Evolutionary conservation across 37 sponge, comb jelly and placozoan species (phyloP).

Genomic region (Dysidea cf. avara): DNA sequence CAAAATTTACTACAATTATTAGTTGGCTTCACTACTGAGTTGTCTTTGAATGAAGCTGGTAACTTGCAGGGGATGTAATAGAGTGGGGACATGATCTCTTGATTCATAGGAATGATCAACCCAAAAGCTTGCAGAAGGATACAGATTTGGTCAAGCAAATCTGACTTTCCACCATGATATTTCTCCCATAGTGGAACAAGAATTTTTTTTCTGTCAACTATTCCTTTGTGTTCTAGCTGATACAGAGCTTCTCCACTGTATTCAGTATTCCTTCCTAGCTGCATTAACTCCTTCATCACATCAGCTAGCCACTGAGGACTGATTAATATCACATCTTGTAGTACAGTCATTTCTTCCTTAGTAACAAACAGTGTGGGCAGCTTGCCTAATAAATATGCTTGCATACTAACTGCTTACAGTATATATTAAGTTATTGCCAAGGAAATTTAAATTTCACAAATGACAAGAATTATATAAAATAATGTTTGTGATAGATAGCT

Average conservation of each 20-base stretch:
- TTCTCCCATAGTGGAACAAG: conserved; percentile 28
- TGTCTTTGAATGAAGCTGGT: no score
- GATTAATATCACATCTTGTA: conserved; percentile 31
- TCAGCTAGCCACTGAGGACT: conserved; percentile 42
- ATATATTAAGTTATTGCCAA: no score
- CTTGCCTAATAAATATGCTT: conserved; percentile 12
- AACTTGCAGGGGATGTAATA: no score
- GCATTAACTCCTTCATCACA: conserved; percentile 55
- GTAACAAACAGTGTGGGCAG: conserved; percentile 25
- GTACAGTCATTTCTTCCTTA: conserved; percentile 16
- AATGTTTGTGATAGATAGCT: no score
- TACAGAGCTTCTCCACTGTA: no score
- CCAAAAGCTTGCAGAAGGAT: conserved; percentile 49
- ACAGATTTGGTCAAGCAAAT: conserved; percentile 16
- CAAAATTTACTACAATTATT: no score
- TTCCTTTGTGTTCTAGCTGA: conserved; percentile 3
- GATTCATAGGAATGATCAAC: conserved; percentile 24
- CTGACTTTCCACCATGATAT: background rate
- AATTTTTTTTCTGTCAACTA: background rate
- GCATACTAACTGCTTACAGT: no score
- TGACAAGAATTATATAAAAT: no score
- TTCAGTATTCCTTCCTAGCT: no score
- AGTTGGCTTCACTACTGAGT: no score
- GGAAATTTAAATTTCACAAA: no score
- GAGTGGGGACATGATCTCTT: no score